These are phyloP conservation scores for Drosophila nebulosa DNA, from an alignment of 1,140 invertebrate species.

Conservation along the genomic window DNA sequence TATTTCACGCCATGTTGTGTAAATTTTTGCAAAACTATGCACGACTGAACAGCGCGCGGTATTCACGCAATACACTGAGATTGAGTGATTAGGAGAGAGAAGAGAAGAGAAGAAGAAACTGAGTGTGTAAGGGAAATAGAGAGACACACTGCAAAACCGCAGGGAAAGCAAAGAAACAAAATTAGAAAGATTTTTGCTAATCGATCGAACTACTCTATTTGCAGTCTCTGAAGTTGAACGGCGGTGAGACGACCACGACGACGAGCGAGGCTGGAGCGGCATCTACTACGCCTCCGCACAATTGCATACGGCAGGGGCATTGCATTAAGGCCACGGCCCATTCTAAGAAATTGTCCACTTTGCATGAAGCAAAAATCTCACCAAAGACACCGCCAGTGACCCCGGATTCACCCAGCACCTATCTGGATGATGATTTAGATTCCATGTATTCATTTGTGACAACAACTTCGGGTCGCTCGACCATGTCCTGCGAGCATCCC, in stretches of 20 bases:
- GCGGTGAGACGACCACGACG: conserved; percentile 24
- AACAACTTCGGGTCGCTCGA: conserved; percentile 84
- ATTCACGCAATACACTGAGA: conserved; percentile 51
- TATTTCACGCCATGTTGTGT: conserved; percentile 31
- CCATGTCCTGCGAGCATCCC: conserved; percentile 86
- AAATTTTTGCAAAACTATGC: conserved; percentile 53
- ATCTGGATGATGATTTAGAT: conserved; percentile 86
- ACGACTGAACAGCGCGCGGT: conserved; percentile 51
- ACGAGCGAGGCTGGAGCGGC: conserved; percentile 34
- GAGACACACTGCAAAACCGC: conserved; percentile 42
- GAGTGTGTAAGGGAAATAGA: conserved; percentile 5
- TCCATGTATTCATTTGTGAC: conserved; percentile 89
- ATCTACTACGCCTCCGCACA: conserved; percentile 34
- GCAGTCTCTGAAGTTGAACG: conserved; percentile 78
- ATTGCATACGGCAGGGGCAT: conserved; percentile 34
- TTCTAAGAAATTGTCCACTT: conserved; percentile 53
- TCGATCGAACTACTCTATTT: conserved; percentile 45
- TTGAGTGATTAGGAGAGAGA: conserved; percentile 32
- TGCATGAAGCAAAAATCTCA: conserved; percentile 67
- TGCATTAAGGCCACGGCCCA: conserved; percentile 30
- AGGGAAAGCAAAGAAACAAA: conserved; percentile 34
- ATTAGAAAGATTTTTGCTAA: conserved; percentile 45
- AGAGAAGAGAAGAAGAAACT: background rate
- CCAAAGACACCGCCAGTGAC: conserved; percentile 84
- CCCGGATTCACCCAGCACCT: conserved; percentile 82